Percentiles rank a stretch among this genome's conserved stretches.
Evolutionary conservation across 37 sponge, comb jelly and placozoan species (phyloP).

Genomic region (Halichondria panicea): DNA sequence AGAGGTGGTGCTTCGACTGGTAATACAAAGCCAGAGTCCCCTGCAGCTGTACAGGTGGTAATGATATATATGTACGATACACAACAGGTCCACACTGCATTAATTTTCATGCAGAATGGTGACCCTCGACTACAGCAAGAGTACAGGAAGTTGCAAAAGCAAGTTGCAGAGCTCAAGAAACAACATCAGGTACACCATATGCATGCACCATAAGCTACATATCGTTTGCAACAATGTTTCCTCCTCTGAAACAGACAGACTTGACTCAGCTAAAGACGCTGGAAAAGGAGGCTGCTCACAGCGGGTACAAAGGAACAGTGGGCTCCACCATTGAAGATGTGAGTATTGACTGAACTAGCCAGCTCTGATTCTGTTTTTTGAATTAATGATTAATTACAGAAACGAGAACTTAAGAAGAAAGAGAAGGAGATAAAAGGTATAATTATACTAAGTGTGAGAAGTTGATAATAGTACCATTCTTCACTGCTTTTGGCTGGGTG

Average conservation of each 20-base stretch:
- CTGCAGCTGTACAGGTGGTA: not conserved
- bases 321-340: not conserved
- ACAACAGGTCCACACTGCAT: not conserved
- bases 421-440: constrained; percentile 14
- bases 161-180: not conserved
- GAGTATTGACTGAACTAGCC: not conserved
- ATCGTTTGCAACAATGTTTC: not conserved
- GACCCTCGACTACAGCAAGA: constrained; percentile 1
- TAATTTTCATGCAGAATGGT: not conserved
- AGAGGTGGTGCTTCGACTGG: not conserved
- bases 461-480: not conserved
- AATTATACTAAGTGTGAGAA: not conserved
- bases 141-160: not conserved
- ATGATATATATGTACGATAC: not conserved
- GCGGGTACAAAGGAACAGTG: too few species aligned
- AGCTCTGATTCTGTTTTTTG: not conserved
- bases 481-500: not conserved
- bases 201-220: not conserved
- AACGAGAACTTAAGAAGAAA: constrained; percentile 10
- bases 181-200: not conserved
- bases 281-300: too few species aligned
- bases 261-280: not conserved
- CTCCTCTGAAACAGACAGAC: constrained; percentile 1
- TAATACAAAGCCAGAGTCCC: not conserved
- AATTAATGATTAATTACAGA: not conserved